Evolutionary conservation across 2,113 vertebrate genomes (phyloP), one percentile per base, ranked within the genome.

Genomic region (Myodes glareolus): DNA sequence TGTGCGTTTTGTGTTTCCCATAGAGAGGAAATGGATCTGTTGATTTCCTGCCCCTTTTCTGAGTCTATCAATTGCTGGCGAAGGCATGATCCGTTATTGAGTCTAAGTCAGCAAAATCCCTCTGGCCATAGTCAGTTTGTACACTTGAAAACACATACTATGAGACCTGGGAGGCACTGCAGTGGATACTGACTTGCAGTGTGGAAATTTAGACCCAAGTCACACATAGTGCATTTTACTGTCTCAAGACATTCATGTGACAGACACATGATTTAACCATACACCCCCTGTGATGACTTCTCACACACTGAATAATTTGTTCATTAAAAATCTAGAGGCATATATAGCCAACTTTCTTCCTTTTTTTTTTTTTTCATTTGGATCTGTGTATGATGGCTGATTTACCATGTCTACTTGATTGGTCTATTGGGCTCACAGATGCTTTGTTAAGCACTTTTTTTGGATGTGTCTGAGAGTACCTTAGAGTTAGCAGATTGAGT

Each of bases 1-100:
- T 96, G 81, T 94, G 72, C 94, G 92, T 78, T 97, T 96, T 94
- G 90, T 94, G 39, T 94, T 95, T 87, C 63, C 61, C n/a, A 84
- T 55, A 9, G 86, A 27, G 82, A 95, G 87, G 93, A 94, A 95
- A 96, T 78, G 89, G 72, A 94, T 91, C 27, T 92, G 80, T 88
- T 3, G 29, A 65, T 42, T 94, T 52, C 61, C 87, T 61, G 16
- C 27, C 25, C 78, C 95, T 16, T 94, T 84, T 42, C 94, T 92
- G 94, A 97, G 97, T 96, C 88, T 89, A 84, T 65, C 68, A 55
- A 65, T 91, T 93, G 82, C 72, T 92, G 3, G 13, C 78, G 58
- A 70, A 96, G 68, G 61, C 67, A 50, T 58, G 75, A 91, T 76
- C 52, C 5, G 19, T 89, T 91, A 88, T n/a, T 85, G 94, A 95